Base-by-base conservation (phyloP, 2,797 vertebrate genomes). In the Propithecus perrieri region DNA sequence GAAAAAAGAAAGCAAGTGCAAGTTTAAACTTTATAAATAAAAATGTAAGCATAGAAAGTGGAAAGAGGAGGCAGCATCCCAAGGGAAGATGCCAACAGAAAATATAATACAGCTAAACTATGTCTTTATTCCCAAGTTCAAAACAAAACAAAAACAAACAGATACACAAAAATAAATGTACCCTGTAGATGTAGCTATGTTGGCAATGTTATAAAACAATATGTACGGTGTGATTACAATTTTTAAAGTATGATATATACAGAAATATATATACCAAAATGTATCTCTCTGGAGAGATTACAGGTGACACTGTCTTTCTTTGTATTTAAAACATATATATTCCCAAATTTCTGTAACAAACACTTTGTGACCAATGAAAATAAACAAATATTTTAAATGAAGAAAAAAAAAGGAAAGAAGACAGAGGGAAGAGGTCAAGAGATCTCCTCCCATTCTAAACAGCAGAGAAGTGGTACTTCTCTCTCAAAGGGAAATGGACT, bases 341-440 rank as follows among this genome's bases (percentile, higher is more conserved):
- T 57, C 48, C 43, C 67, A 95, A 75, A 92, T 83, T 76, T 94
- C 53, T 76, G 13, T 17, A 94, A 67, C 22, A 57, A 65, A 85
- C 18, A 72, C 5, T 78, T 69, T 92, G 46, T 86, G 61, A 74
- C 41, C 20, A 85, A 38, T 61, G 94, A 94, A 96, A 72, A 89
- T 43, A 81, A 76, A 59, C 24, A 79, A 33, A 57, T 48, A 81
- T 43, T 72, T 95, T 84, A 79, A 94, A 59, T 41, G 26, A 85
- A 74, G 74, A 61, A 59, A 41, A 91, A 81, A 17, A 57, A 30
- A 46, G 6, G 20, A 50, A n/a, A 75, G 9, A 50, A 41, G 33
- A 55, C 53, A 85, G 59, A 95, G 7, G 48, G 24, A 93, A 53
- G 13, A 10, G 8, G 63, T 41, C 33, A 18, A 43, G 43, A 43